Conservation (phyloP, 2,113 vertebrate species). For the Triplophysa siluroides region DNA sequence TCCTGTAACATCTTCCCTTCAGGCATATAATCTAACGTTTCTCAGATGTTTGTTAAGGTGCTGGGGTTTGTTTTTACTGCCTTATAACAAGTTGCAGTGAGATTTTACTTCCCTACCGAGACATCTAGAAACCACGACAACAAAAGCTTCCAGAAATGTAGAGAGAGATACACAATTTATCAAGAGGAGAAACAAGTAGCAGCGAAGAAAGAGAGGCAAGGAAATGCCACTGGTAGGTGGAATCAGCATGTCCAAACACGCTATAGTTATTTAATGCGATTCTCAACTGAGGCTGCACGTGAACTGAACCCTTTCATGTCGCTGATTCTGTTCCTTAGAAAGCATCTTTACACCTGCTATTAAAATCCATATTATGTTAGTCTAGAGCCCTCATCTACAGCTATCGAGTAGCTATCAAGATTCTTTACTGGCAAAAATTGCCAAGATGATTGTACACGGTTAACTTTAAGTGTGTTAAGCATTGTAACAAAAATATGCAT, state of each 20-base stretch:
- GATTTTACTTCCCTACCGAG: slow-evolving; percentile 16
- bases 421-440: too few species aligned
- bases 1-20: background rate
- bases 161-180: slow-evolving; percentile 51
- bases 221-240: slow-evolving; percentile 43
- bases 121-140: slow-evolving; percentile 42
- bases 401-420: too few species aligned
- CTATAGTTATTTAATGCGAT: slow-evolving; percentile 44
- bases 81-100: background rate
- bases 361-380: background rate
- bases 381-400: too few species aligned
- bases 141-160: slow-evolving; percentile 20
- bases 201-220: slow-evolving; percentile 21
- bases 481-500: too few species aligned
- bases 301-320: slow-evolving; percentile 23
- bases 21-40: slow-evolving; percentile 26
- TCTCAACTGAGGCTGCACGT: slow-evolving; percentile 24
- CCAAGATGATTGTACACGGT: too few species aligned
- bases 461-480: too few species aligned
- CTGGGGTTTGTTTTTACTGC: background rate
- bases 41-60: slow-evolving; percentile 4
- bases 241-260: slow-evolving; percentile 41
- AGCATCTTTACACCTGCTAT: background rate
- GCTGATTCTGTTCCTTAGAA: background rate
- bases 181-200: slow-evolving; percentile 34